These are phyloP conservation scores for Philopedon plagiatum DNA, from an alignment of 2,888 invertebrate genomes.

Conservation along the genomic window DNA sequence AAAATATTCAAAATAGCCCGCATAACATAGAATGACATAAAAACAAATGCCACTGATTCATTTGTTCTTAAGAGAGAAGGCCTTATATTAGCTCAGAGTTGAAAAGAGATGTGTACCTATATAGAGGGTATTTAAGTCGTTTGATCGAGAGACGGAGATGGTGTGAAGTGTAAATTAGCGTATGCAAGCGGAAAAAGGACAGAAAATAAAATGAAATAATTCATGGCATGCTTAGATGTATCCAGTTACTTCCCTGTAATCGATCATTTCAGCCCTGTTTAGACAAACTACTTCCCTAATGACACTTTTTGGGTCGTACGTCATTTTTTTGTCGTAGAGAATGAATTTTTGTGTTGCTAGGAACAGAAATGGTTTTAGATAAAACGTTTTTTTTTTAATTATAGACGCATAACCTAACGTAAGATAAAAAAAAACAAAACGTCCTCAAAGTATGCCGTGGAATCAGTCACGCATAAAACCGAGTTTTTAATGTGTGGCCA, in stretches of 20 bases:
- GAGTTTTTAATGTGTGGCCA: too few species aligned
- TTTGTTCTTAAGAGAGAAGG: slow-evolving; percentile 31
- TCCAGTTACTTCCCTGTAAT: slow-evolving; percentile 60
- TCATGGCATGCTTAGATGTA: slow-evolving; percentile 45
- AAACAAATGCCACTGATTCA: slow-evolving; percentile 49
- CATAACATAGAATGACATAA: slow-evolving; percentile 49
- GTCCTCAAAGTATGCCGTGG: too few species aligned
- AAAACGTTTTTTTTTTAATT: too few species aligned
- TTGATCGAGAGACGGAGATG: not conserved
- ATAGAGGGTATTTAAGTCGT: not conserved
- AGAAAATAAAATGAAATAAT: not conserved
- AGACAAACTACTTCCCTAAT: slow-evolving; percentile 62
- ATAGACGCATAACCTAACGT: too few species aligned
- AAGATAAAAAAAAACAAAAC: too few species aligned
- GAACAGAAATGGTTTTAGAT: too few species aligned
- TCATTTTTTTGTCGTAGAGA: slow-evolving; percentile 41
- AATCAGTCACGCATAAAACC: too few species aligned
- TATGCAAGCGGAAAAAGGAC: not conserved
- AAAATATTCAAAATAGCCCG: slow-evolving; percentile 49
- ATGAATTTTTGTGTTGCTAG: too few species aligned
- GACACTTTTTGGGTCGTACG: slow-evolving; percentile 51
- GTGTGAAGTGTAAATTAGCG: not conserved
- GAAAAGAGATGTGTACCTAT: not conserved
- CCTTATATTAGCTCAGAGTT: not conserved
- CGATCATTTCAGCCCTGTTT: slow-evolving; percentile 60